phyloP scores from a whole-genome alignment of 2,888 invertebrate species.

The Ommatoiulus sabulosus region DNA sequence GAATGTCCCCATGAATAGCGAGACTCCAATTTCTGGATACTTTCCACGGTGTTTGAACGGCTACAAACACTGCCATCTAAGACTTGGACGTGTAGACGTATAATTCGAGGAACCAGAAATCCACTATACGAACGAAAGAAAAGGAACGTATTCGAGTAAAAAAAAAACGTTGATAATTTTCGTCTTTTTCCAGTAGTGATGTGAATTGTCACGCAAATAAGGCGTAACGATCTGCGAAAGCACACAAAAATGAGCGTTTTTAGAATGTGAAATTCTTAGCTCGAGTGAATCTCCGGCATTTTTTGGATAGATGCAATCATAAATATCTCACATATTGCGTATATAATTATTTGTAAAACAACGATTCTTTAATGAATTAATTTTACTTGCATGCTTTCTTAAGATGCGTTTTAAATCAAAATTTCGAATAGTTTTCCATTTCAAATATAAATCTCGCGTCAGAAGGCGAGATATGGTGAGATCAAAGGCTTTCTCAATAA shows the following conservation, averaged over 20 bases:
- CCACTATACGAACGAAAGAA: background rate
- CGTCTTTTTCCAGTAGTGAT: background rate
- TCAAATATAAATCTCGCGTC: background rate
- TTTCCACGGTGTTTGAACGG: slow-evolving; percentile 40
- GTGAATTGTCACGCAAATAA: background rate
- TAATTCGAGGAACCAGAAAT: background rate
- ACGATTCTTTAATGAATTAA: background rate
- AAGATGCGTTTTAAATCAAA: too few relatives aligned
- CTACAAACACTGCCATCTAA: slow-evolving; percentile 29
- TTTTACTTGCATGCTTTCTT: background rate
- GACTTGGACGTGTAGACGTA: background rate
- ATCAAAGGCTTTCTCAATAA: too few relatives aligned
- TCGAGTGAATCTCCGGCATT: background rate
- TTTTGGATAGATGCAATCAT: background rate
- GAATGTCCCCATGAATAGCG: slow-evolving; percentile 37
- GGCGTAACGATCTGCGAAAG: background rate
- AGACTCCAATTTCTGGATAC: slow-evolving; percentile 25
- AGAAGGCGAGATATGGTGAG: background rate
- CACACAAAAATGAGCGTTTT: background rate
- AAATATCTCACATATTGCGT: background rate
- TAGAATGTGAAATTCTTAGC: background rate
- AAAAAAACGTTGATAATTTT: background rate
- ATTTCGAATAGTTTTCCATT: background rate
- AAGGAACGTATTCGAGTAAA: background rate
- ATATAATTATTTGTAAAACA: background rate